Evolutionary conservation across 2,797 vertebrate genomes (phyloP), one percentile per base, ranked within the genome.

Genomic region (Serranus cabrilla): DNA sequence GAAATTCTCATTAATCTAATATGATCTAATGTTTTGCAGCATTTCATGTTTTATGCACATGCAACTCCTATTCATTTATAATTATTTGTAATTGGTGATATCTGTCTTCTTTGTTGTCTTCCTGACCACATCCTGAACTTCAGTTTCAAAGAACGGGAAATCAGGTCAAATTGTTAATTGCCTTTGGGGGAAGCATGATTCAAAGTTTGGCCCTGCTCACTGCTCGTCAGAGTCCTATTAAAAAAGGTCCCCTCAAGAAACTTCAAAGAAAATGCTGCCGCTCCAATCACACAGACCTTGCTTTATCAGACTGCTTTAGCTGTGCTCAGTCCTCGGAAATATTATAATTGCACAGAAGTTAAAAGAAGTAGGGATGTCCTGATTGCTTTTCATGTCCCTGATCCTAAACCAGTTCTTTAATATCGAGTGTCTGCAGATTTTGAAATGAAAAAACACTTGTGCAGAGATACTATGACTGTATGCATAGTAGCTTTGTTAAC

Each of bases 151-250:
- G 74, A 74, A 71, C 8, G 55, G 71, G 52, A 86, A 89, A 88
- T 64, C 51, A 71, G 88, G 85, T 90, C 87, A 87, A 67, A 71
- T 66, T 78, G 59, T 63, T 86, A 86, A 88, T 57, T 80, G 55
- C 60, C 81, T 71, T 85, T 31, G 1, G 57, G 46, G 69, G 64
- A 76, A 60, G 74, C 40, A 58, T 49, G 68, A 89, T 50, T 88
- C 64, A 74, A 67, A 72, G 83, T 69, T 74, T 57, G 34, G 12
- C 18, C 18, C 17, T 54, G 71, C 61, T 63, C 51, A 39, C 40
- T 77, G 51, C 51, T 7, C 43, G 69, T 67, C 34, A 58, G 42
- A 57, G 7, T 70, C 67, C 74, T 58, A 79, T 86, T 84, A 89
- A 82, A 87, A 80, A 52, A 66, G 3, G 27, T 54, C 27, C n/a